These are phyloP conservation scores for Dermatophagoides farinae DNA, from an alignment of 1,140 invertebrate genomes.

Conservation along the genomic window DNA sequence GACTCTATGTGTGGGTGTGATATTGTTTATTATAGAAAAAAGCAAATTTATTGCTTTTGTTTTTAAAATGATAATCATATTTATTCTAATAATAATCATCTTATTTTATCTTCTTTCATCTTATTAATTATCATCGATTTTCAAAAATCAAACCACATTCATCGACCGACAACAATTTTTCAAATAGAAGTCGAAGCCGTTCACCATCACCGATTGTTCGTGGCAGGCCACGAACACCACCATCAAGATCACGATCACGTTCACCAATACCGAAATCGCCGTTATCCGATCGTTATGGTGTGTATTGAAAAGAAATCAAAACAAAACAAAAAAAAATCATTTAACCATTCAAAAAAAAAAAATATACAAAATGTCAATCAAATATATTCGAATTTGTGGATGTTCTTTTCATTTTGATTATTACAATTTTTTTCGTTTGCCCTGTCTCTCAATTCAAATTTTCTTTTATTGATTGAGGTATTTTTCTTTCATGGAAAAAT, in stretches of 20 bases:
- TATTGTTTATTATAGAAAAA: too few species aligned
- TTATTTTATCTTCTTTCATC: background rate
- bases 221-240: slow-evolving; percentile 5
- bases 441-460: too few species aligned
- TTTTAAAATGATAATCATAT: too few species aligned
- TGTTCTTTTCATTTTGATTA: too few species aligned
- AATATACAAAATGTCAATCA: too few species aligned
- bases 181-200: slow-evolving; percentile 1
- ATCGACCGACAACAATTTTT: background rate
- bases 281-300: slow-evolving; percentile 3
- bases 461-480: too few species aligned
- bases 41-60: too few species aligned
- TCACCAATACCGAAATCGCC: slow-evolving; percentile 6
- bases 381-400: too few species aligned
- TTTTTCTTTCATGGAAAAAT: too few species aligned
- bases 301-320: background rate
- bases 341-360: too few species aligned
- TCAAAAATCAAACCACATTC: background rate
- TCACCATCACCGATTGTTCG: slow-evolving; percentile 1
- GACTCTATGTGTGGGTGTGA: too few species aligned
- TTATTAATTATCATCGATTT: background rate
- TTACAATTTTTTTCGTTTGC: too few species aligned
- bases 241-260: slow-evolving; percentile 4
- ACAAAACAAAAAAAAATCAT: background rate
- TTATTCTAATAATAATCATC: background rate